Evolutionary conservation across 2,888 invertebrate species (phyloP).

Genomic region (Drosophila paramelanica): DNA sequence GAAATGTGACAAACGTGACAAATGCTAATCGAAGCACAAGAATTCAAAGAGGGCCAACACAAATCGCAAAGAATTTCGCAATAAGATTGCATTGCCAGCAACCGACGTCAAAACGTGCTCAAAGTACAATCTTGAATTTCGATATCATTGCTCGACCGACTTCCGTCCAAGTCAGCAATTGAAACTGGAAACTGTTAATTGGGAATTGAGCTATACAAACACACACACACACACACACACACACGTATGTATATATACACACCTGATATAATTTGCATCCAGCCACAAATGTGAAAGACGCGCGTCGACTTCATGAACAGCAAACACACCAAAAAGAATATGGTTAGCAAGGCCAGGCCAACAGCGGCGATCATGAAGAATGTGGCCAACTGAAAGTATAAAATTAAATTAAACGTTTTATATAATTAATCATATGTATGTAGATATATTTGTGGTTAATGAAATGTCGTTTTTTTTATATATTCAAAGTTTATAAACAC

Average conservation of each 20-base stretch:
- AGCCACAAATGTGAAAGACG: constrained; percentile 96
- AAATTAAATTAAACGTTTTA: constrained; percentile 1
- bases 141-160: constrained; percentile 32
- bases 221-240: constrained; percentile 64
- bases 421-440: neutral
- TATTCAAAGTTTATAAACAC: no score
- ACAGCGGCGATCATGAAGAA: constrained; percentile 95
- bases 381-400: constrained; percentile 88
- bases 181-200: constrained; percentile 24
- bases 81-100: constrained; percentile 31
- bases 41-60: constrained; percentile 18
- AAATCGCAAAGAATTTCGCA: constrained; percentile 23
- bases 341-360: constrained; percentile 92
- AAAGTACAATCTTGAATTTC: constrained; percentile 26
- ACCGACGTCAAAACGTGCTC: constrained; percentile 46
- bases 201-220: constrained; percentile 2
- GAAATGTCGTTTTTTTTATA: no score
- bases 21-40: constrained; percentile 41
- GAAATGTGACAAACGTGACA: constrained; percentile 30
- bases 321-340: constrained; percentile 95
- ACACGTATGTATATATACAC: constrained; percentile 70
- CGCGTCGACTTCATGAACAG: constrained; percentile 96
- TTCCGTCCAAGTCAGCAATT: constrained; percentile 36
- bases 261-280: constrained; percentile 98
- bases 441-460: no score